Evolutionary conservation across 2,888 invertebrate genomes (phyloP), one percentile per base, ranked within the genome.

Genomic region (Gastrophysa polygoni): DNA sequence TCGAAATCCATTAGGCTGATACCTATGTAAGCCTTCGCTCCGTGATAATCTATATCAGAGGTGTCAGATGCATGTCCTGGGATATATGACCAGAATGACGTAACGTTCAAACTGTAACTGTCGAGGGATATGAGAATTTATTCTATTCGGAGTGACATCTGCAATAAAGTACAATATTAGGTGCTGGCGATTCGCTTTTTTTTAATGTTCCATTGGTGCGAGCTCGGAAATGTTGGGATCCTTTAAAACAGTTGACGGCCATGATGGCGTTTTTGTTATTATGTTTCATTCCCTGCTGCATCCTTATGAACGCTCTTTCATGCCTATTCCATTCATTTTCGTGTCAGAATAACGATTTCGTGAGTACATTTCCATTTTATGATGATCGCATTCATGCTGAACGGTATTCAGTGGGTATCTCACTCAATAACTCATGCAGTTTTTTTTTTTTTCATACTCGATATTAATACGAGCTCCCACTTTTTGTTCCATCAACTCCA

Each of bases 61-160:
- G 24, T 43, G 55, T 55, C 60, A 60, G 14, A 5, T 43, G 48
- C 55, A 50, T 24, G 49, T 60, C 43, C 43, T 7, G 6, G 14
- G 38, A 55, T 43, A 43, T 57, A 50, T 48, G 51, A 46, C 44
- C 50, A 44, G 50, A 18, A 34, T 17, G 48, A 43, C 43, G 55
- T 20, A 44, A 44, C 28, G 17, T 61, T 50, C 32, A 61, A 57
- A 62, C 57, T 49, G 48, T 62, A 62, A 54, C 57, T 57, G 61
- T 54, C 61, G 28, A 5, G 38, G 29, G 54, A 48, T 51, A 54
- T 54, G 47, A 10, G 48, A 44, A 62, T 47, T 57, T 52, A 62
- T 54, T 46, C 48, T 43, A 44, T 62, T 49, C 38, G 34, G 21
- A 18, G 34, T 48, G 54, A 52, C 51, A 54, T 52, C 38, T 57